Evolutionary conservation across 92 coral and sea anemone species (phyloP).

Genomic region (Palythoa caribaeorum): DNA sequence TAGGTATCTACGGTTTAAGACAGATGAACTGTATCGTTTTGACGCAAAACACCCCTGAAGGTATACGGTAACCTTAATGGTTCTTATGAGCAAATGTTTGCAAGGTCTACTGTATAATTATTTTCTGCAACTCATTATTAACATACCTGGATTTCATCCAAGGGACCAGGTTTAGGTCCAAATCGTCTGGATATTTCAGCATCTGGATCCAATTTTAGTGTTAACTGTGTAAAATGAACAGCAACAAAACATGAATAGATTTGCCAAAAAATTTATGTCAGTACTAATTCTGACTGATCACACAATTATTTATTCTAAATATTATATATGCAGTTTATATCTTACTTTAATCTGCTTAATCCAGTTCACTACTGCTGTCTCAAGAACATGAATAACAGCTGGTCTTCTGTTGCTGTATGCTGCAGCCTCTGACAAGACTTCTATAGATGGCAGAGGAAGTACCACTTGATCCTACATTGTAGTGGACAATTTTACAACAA

Average conservation of each 20-base stretch:
- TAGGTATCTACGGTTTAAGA: no score
- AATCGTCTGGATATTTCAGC: conserved; percentile 75
- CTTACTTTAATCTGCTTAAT: conserved; percentile 94
- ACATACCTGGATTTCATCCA: conserved; percentile 69
- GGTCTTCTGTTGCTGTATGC: conserved; percentile 98
- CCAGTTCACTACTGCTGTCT: conserved; percentile 97
- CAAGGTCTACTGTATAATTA: no score
- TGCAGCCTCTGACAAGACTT: conserved; percentile 99
- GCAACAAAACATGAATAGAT: no score
- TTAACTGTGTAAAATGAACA: conserved; percentile 52
- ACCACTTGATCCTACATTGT: conserved; percentile 76
- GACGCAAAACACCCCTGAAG: no score
- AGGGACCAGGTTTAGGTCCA: conserved; percentile 89
- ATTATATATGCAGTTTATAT: background rate
- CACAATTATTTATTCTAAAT: background rate
- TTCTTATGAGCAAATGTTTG: no score
- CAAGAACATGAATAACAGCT: conserved; percentile 97
- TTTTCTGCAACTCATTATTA: background rate
- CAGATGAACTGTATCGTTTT: no score
- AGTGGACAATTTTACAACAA: background rate
- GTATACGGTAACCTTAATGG: no score
- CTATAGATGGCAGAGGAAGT: conserved; percentile 98
- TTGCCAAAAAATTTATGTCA: no score
- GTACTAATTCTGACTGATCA: background rate
- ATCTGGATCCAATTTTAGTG: conserved; percentile 95